Base-by-base conservation (phyloP, 1,140 invertebrate genomes). In the Panulirus ornatus region DNA sequence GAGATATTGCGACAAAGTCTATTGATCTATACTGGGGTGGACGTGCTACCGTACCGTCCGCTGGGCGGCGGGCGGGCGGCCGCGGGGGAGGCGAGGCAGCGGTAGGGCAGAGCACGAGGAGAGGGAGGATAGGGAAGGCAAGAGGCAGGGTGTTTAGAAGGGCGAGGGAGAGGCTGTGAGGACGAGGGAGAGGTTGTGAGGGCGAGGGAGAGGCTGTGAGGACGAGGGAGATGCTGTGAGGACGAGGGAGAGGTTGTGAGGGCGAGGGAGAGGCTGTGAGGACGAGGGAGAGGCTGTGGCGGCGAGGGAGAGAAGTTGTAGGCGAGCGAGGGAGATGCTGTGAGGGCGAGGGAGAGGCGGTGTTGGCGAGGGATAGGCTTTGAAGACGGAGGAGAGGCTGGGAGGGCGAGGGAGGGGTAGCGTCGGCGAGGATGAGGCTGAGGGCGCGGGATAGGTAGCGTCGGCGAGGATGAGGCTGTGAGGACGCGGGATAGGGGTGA, bases 1-100 rank as follows among this genome's bases (percentile, higher is more conserved):
- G 54, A 58, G 54, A 58, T 58, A 58, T 66, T 66, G 58, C 58
- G 58, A 66, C 58, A 66, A 58, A 66, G 58, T 66, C 58, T 66
- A 66, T 66, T 66, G 58, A 66, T 66, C n/a, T 66, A 66, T 66
- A 66, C 58, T 22, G 11, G 0, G 58, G 58, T 66, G 0, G 54
- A 58, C 58, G n/a, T 66, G 58, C 58, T 58, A 22, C 54, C 9
- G 2, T 22, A 16, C 54, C 19, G 0, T 22, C 54, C 1, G 11
- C n/a, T n/a, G n/a, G n/a, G n/a, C n/a, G n/a, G n/a, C n/a, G n/a
- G n/a, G n/a, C n/a, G n/a, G n/a, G n/a, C n/a, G n/a, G n/a, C n/a
- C n/a, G 51, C 2, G n/a, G 58, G 27, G 58, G 58, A 27, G 58
- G 22, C 11, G 9, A 0, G n/a, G n/a, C n/a, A n/a, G n/a, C n/a